Evolutionary conservation across 2,797 vertebrate species (phyloP).

Genomic region (Momotus momota): DNA sequence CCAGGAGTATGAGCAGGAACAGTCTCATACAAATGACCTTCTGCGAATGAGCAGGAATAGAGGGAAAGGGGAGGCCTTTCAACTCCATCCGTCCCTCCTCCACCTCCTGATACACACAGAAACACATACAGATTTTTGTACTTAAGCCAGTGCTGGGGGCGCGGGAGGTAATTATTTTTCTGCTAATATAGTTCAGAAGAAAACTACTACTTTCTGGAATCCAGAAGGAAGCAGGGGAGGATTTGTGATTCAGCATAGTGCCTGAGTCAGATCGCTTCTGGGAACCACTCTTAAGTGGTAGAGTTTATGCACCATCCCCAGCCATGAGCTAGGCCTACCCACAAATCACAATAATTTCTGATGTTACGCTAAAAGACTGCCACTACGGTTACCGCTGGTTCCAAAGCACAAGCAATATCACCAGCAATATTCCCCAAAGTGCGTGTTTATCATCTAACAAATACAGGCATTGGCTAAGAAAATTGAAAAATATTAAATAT

Average conservation of each 20-base stretch:
- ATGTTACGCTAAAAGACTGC: neutral
- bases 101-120: neutral
- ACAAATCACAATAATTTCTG: neutral
- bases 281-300: neutral
- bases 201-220: conserved; percentile 3
- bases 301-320: neutral
- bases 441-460: conserved; percentile 3
- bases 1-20: neutral
- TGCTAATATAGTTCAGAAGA: conserved; percentile 10
- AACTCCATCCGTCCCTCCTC: neutral
- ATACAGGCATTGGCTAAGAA: neutral
- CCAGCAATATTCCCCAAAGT: neutral
- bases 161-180: conserved; percentile 16
- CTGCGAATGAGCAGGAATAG: neutral
- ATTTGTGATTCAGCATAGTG: conserved; percentile 41
- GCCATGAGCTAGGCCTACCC: neutral
- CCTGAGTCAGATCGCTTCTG: conserved; percentile 45
- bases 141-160: neutral
- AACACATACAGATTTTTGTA: neutral
- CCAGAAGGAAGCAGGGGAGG: conserved; percentile 24
- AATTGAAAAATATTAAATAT: conserved; percentile 28
- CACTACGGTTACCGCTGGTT: neutral
- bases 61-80: neutral
- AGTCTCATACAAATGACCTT: neutral
- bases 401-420: neutral